Evolutionary conservation across 2,888 invertebrate genomes (phyloP), one percentile per base, ranked within the genome.

Genomic region (Carcina quercana): DNA sequence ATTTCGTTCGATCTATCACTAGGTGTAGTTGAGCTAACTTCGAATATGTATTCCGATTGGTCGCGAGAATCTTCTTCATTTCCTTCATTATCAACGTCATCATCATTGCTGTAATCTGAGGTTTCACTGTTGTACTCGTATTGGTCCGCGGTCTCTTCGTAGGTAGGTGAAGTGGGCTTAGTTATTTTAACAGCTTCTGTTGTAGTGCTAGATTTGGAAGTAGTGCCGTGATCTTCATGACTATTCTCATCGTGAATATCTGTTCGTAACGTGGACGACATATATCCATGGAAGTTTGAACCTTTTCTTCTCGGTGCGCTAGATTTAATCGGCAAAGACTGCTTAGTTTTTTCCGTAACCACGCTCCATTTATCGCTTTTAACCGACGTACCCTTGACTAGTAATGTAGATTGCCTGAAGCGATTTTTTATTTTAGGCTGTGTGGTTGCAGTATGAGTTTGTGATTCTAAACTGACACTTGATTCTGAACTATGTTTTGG

Each of bases 371-470:
- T 78, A 38, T 82, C 82, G 34, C 80, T 79, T 34, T 80, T 83
- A 1, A 78, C 65, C n/a, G 83, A 82, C 13, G 82, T 82, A 12
- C 83, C 82, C 53, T 82, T 80, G 6, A 58, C 38, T 52, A 79
- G 66, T 32, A 83, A 43, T 11, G 78, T 79, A 8, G 83, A 76
- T 47, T 75, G 72, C 47, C 83, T 59, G 42, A 71, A 83, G 28
- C 83, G 68, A 38, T 76, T 82, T 47, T 58, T 70, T 40, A 46
- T 66, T 42, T 62, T 75, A 25, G 59, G 50, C 39, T 58, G 56
- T 20, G 30, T 34, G 3, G 37, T 36, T 15, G 30, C 21, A 7
- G 15, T n/a, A 12, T 19, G 14, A 3, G 21, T 8, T 13, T 14
- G 27, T 15, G 20, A 13, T n/a, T n/a, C n/a, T n/a, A n/a, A n/a